Base-by-base conservation (phyloP, 2,888 invertebrate species). In the Torymus tubicola region DNA sequence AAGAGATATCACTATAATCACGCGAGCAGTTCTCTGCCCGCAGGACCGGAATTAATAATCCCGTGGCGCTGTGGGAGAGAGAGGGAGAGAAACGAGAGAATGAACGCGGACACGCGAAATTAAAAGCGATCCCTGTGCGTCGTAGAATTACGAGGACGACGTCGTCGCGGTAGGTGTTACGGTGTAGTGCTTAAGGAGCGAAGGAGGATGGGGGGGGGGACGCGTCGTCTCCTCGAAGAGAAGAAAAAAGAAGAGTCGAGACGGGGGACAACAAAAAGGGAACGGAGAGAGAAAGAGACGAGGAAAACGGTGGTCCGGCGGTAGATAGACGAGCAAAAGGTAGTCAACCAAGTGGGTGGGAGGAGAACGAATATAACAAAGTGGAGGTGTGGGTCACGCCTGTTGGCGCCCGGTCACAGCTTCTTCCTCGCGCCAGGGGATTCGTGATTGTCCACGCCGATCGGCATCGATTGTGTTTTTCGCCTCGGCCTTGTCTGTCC, bases 331-430 rank as follows among this genome's bases (percentile, higher is more conserved):
- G 61, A 60, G 18, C 74, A 68, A 55, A 42, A 42, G 42, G 42
- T 42, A 42, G 42, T 42, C 42, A 42, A 42, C 42, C 5, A 8
- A 42, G 42, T 42, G 42, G 42, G 42, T 8, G 42, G 42, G 63
- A 68, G n/a, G n/a, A 61, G 63, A 42, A 65, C 21, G 78, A 78
- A 72, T 68, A 77, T 82, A 80, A 83, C 81, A 84, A 84, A 84
- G 82, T 79, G 78, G 81, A 81, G 80, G 81, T 78, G 53, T 78
- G 75, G 74, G 88, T 88, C 87, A 89, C 88, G 89, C 87, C 85
- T 88, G 87, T 89, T 87, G 88, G 89, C 88, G 89, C 89, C 85
- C 85, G 83, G 86, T 86, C 87, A 85, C 86, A 86, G 85, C 86
- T 87, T 83, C 87, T 88, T 88, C 88, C 86, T 8, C 8, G 42